Conservation (phyloP, 2,888 invertebrate species). For the Noctua pronuba region DNA sequence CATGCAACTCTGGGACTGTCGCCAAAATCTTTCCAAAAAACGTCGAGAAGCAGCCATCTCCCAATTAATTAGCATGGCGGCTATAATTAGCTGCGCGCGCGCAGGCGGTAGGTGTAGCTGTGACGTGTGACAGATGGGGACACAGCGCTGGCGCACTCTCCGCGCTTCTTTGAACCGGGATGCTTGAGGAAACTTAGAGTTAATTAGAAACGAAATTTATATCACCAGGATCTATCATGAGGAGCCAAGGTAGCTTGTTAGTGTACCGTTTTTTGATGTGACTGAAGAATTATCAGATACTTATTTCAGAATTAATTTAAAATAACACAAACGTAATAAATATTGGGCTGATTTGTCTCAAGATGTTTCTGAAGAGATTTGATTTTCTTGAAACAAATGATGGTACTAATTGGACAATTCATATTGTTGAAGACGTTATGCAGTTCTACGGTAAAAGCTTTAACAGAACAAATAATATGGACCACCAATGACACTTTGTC, state of each 20-base stretch:
- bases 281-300: slow-evolving; percentile 46
- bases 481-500: not conserved
- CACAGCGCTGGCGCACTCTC: slow-evolving; percentile 83
- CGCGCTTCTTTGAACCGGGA: slow-evolving; percentile 80
- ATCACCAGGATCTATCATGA: slow-evolving; percentile 73
- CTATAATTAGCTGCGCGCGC: slow-evolving; percentile 82
- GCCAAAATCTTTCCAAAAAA: slow-evolving; percentile 65
- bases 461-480: not conserved
- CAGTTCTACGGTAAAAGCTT: not conserved
- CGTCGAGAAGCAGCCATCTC: slow-evolving; percentile 65
- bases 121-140: slow-evolving; percentile 87
- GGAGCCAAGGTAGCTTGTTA: slow-evolving; percentile 58
- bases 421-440: slow-evolving; percentile 1
- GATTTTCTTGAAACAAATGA: slow-evolving; percentile 5
- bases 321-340: slow-evolving; percentile 30
- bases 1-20: slow-evolving; percentile 20
- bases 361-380: slow-evolving; percentile 1
- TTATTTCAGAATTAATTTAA: slow-evolving; percentile 48
- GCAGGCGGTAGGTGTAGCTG: slow-evolving; percentile 80
- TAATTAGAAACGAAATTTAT: slow-evolving; percentile 86
- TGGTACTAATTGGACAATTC: slow-evolving; percentile 17
- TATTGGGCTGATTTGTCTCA: slow-evolving; percentile 11
- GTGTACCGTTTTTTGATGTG: slow-evolving; percentile 54
- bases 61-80: slow-evolving; percentile 84
- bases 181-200: slow-evolving; percentile 77